These are phyloP conservation scores for Ciconia maguari DNA, from an alignment of 2,113 vertebrate genomes.

Conservation along the genomic window DNA sequence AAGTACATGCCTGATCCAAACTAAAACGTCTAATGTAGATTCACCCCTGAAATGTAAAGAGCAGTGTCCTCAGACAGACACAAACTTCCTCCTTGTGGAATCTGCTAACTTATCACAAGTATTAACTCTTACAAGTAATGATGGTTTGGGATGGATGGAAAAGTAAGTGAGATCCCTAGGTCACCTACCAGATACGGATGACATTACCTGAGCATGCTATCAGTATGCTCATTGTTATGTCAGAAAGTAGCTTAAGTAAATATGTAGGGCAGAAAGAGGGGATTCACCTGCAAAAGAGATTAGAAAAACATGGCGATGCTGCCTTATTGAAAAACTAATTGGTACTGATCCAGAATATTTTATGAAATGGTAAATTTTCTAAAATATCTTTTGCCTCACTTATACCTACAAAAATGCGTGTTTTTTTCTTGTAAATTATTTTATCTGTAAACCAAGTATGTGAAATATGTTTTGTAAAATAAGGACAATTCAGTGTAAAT, in stretches of 20 bases:
- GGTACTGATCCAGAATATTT: not conserved
- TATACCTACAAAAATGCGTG: not conserved
- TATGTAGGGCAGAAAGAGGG: not conserved
- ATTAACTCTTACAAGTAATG: not conserved
- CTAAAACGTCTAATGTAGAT: not conserved
- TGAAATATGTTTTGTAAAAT: constrained; percentile 59
- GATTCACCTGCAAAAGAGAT: not conserved
- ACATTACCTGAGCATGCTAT: not conserved
- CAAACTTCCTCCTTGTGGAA: not conserved
- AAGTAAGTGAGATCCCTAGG: not conserved
- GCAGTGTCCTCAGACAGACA: not conserved
- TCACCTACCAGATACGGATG: not conserved
- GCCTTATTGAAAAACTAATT: not conserved
- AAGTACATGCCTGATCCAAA: not conserved
- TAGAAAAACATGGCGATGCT: not conserved
- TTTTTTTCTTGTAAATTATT: not conserved
- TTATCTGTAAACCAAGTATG: constrained; percentile 34
- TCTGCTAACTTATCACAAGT: not conserved
- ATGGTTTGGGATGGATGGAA: not conserved
- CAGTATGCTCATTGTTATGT: not conserved
- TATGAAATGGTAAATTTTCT: not conserved
- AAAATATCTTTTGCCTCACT: not conserved
- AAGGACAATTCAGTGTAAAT: constrained; percentile 43
- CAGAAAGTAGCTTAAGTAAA: not conserved
- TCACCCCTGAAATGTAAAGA: not conserved